Evolutionary conservation across 2,888 invertebrate genomes (phyloP).

Genomic region (Archips crataeganus): DNA sequence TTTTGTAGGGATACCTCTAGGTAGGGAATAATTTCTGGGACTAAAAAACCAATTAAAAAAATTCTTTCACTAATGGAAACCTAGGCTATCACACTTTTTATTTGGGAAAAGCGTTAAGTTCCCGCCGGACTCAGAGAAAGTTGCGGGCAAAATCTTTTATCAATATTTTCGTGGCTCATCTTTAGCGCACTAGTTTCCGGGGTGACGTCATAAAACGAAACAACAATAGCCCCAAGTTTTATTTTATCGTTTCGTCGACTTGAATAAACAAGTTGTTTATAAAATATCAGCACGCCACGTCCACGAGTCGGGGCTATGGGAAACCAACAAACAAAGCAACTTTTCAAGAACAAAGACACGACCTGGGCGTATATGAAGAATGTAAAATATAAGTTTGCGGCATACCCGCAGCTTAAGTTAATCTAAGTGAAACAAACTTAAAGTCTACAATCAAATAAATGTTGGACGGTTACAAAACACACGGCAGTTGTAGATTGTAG

Average conservation of each 20-base stretch:
- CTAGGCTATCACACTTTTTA: too few species aligned
- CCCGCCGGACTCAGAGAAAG: too few species aligned
- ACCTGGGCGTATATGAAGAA: constrained; percentile 62
- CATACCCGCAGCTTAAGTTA: neutral
- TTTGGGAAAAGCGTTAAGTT: too few species aligned
- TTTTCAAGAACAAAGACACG: constrained; percentile 68
- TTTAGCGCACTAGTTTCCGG: neutral
- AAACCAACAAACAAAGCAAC: constrained; percentile 66
- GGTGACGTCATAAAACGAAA: constrained; percentile 10
- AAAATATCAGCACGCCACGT: constrained; percentile 63
- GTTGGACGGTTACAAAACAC: constrained; percentile 2
- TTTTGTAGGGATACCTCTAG: too few species aligned
- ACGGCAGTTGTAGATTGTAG: constrained; percentile 30
- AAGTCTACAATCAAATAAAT: constrained; percentile 3
- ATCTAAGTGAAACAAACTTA: neutral
- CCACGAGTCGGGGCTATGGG: constrained; percentile 56
- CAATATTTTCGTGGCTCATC: neutral
- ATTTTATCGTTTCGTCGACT: constrained; percentile 42
- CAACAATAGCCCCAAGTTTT: constrained; percentile 24
- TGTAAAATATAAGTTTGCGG: constrained; percentile 49
- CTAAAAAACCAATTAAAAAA: too few species aligned
- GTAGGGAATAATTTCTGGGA: too few species aligned
- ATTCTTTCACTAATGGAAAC: too few species aligned
- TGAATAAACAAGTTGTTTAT: constrained; percentile 60
- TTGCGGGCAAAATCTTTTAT: neutral